phyloP scores from a whole-genome alignment of 92 coral and sea anemone species.

The Epizoanthus rinbou region DNA sequence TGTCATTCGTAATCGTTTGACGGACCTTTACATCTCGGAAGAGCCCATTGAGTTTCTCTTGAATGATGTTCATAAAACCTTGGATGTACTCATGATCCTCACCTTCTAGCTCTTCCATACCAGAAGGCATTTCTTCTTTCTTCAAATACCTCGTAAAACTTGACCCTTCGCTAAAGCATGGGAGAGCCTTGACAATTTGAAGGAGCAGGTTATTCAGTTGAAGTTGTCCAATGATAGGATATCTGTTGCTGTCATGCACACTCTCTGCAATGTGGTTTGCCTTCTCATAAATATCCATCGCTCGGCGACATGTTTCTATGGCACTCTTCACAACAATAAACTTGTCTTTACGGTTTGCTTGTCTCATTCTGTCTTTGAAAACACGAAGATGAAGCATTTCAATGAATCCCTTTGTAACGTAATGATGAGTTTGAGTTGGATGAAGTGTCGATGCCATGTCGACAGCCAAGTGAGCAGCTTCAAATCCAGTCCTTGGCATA shows the following conservation, averaged over 20 bases:
- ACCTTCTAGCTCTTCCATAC: constrained; percentile 37
- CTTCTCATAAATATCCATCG: constrained; percentile 54
- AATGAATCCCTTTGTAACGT: constrained; percentile 49
- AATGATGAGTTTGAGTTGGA: constrained; percentile 56
- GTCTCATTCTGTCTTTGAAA: constrained; percentile 38
- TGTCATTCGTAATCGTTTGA: constrained; percentile 49
- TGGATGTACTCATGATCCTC: constrained; percentile 54
- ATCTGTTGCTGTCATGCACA: constrained; percentile 30
- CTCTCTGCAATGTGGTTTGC: constrained; percentile 33
- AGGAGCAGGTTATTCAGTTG: constrained; percentile 56
- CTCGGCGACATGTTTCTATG: constrained; percentile 42
- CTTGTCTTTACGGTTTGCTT: not conserved
- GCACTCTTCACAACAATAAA: constrained; percentile 10
- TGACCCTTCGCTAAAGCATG: constrained; percentile 49
- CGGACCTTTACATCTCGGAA: constrained; percentile 60
- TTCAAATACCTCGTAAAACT: constrained; percentile 48
- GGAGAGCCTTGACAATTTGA: constrained; percentile 54
- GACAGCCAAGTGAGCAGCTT: constrained; percentile 63
- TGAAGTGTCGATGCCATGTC: constrained; percentile 61
- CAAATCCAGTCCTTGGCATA: constrained; percentile 58
- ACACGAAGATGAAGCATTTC: constrained; percentile 49
- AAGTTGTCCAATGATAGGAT: constrained; percentile 71
- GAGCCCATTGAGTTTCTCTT: constrained; percentile 50
- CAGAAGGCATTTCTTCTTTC: constrained; percentile 44
- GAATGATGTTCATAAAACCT: constrained; percentile 31